These are phyloP conservation scores for Brachionus koreanus DNA, from an alignment of 1,140 invertebrate genomes.

Conservation along the genomic window DNA sequence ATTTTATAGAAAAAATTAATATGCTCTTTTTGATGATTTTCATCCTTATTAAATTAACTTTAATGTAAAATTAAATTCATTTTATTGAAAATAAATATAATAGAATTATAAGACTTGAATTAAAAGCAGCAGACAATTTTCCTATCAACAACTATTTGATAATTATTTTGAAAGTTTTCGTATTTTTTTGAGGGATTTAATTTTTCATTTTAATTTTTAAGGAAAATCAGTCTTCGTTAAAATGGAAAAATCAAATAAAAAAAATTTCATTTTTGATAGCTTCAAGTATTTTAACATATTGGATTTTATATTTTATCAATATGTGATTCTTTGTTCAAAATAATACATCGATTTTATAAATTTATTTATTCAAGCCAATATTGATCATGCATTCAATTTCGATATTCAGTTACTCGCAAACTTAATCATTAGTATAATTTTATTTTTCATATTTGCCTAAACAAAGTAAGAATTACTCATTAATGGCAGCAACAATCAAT, in stretches of 20 bases:
- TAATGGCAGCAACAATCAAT: no score
- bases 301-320: background rate
- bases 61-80: no score
- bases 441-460: background rate
- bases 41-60: no score
- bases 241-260: background rate
- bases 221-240: background rate
- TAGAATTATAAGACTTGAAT: background rate
- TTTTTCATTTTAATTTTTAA: background rate
- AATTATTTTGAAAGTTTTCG: background rate
- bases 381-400: background rate
- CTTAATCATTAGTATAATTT: background rate
- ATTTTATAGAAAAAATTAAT: no score
- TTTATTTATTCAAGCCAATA: background rate
- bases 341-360: background rate
- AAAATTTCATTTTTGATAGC: background rate
- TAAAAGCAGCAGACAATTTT: background rate
- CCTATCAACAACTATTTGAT: background rate
- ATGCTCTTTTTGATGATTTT: no score
- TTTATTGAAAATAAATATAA: no score
- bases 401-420: background rate
- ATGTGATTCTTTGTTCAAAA: background rate
- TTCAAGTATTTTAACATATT: background rate
- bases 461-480: no score
- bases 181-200: background rate